Base-by-base conservation (phyloP, 2,113 vertebrate genomes). In the Odocoileus virginianus region DNA sequence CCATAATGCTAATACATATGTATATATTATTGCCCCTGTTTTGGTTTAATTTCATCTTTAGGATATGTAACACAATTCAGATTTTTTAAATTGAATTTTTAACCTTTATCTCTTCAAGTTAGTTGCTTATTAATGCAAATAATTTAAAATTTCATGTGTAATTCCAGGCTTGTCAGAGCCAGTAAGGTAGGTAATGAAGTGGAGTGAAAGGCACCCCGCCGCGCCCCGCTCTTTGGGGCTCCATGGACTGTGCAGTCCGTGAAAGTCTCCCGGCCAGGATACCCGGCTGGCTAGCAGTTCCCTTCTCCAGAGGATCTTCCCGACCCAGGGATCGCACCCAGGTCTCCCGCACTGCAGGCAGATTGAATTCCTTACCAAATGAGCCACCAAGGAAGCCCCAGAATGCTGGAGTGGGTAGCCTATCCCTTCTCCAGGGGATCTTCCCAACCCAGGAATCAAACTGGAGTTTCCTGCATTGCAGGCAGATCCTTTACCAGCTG, bases 111-210 rank as follows among this genome's bases (percentile, higher is more conserved):
- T 95, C 21, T 93, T 97, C 1, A 87, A 64, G 25, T 89, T 91
- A 79, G 47, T 79, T 47, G 43, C 76, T 79, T 97, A 92, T 8
- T 85, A 85, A 9, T 82, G 12, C 10, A 82, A 43, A 78, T 95
- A 76, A 87, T 25, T 58, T 94, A 87, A 89, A 96, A 43, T 67
- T 93, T 93, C 90, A 5, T 88, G 54, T 96, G 94, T 97, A 89
- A 50, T 90, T 91, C 10, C 13, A 55, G 43, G 88, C 40, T 52
- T 87, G 6, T 95, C 89, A 36, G 71, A 93, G 19, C 27, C 17
- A 21, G 27, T 74, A 52, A 81, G 28, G 78, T 33, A 33, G 78
- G 54, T 58, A 95, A 84, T 60, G 19, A 71, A 71, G 64, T 36
- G 17, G 19, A 67, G n/a, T 71, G n/a, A 40, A 71, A 40, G 19